Base-by-base conservation (phyloP, 2,113 vertebrate genomes). In the Apodemus speciosus region DNA sequence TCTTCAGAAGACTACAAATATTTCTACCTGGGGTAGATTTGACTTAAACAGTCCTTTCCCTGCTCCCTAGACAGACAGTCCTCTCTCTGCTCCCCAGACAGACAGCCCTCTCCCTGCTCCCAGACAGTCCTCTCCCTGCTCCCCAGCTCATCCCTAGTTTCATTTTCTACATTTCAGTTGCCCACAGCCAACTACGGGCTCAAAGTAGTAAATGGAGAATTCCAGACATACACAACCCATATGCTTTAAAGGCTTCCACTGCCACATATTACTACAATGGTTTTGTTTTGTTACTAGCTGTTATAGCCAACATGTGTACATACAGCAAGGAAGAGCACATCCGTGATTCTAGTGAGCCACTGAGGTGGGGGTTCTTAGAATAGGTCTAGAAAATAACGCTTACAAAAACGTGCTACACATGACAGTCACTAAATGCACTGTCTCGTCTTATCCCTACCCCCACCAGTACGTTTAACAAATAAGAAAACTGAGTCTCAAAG, bases 401-500 rank as follows among this genome's bases (percentile, higher is more conserved):
- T 89, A 56, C 46, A 90, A 91, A 3, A 4, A 7, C 6, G 21
- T 73, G 30, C 53, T 85, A 9, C 38, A 40, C 32, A 49, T 3
- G 13, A 85, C 40, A 27, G 20, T 0, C 62, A n/a, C 75, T 91
- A 64, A 56, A 40, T 58, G 35, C 18, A 38, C 68, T 20, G 32
- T 72, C 35, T 89, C 35, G 7, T 71, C 92, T 86, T 51, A n/a
- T 75, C 20, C 87, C 21, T 30, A 15, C 6, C 32, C 21, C 21
- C 3, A 20, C 14, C 18, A 89, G 30, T 11, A 5, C 27, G 11
- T 90, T 94, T 91, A 91, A 2, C 56, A 21, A 23, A 43, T 90
- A n/a, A 46, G 15, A 92, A 66, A 92, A 56, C 32, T 75, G 85
- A 96, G 46, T 53, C 56, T 93, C 51, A 91, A 23, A 92, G 58